Percentiles rank a stretch among this genome's conserved stretches.
Conservation (phyloP, 2,113 vertebrate genomes). For the Trochalopteron elliotii region DNA sequence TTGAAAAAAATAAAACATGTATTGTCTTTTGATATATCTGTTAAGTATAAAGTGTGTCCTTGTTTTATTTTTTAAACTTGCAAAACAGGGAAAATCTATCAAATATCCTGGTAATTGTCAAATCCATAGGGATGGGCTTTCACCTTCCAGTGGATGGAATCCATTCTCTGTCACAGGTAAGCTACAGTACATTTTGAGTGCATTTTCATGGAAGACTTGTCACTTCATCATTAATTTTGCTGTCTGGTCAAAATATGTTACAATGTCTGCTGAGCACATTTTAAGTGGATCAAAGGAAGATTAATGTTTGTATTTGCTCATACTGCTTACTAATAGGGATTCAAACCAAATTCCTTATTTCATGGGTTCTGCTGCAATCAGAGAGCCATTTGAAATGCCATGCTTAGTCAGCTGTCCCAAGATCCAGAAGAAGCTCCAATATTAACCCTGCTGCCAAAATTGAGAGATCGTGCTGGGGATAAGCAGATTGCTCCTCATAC, state of each 20-base stretch:
- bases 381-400: accelerated
- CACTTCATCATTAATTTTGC: neutral
- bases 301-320: neutral
- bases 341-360: neutral
- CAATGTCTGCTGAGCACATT: neutral
- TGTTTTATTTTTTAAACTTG: neutral
- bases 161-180: conserved; percentile 85
- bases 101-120: conserved; percentile 90
- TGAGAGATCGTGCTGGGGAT: neutral
- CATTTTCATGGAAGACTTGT: neutral
- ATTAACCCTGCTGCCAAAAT: neutral
- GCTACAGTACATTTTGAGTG: neutral
- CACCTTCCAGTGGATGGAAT: conserved; percentile 92
- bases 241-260: neutral
- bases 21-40: neutral
- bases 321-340: neutral
- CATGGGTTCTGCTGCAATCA: neutral
- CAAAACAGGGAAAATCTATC: conserved; percentile 82
- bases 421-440: neutral
- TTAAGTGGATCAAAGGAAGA: neutral
- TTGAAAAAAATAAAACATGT: neutral
- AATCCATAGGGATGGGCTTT: conserved; percentile 95
- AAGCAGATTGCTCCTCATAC: neutral
- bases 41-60: neutral
- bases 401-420: neutral